Conservation (phyloP, 2,113 vertebrate species). For the Odontesthes bonariensis region DNA sequence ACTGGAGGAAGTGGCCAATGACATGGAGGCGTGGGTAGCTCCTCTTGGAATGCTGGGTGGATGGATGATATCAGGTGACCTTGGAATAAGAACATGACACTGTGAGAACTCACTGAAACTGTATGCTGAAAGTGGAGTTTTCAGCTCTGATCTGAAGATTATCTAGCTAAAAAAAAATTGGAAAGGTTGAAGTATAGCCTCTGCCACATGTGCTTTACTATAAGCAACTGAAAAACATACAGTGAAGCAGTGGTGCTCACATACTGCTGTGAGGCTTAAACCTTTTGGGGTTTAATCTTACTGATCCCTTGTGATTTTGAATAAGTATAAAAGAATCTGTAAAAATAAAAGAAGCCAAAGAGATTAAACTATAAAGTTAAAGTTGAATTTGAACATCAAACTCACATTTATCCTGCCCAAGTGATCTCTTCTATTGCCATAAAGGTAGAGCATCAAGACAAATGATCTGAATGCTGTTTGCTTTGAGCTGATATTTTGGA, state of each 20-base stretch:
- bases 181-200: no score
- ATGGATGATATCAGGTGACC: no score
- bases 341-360: background rate
- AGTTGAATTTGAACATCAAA: background rate
- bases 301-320: background rate
- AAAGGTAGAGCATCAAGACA: conserved; percentile 5
- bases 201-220: no score
- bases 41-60: no score
- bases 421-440: conserved; percentile 3
- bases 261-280: background rate
- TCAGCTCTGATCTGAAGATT: no score
- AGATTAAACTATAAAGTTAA: background rate
- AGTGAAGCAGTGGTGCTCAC: background rate
- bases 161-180: no score
- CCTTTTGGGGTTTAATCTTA: background rate
- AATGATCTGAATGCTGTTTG: background rate
- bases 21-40: no score
- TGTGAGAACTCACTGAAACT: no score
- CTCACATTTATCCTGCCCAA: background rate
- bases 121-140: no score
- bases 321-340: background rate
- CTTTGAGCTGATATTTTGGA: conserved; percentile 22
- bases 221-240: no score
- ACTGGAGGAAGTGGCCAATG: no score
- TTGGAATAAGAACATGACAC: no score